Conservation (phyloP, 2,797 vertebrate species). For the Coracias cyanogaster region DNA sequence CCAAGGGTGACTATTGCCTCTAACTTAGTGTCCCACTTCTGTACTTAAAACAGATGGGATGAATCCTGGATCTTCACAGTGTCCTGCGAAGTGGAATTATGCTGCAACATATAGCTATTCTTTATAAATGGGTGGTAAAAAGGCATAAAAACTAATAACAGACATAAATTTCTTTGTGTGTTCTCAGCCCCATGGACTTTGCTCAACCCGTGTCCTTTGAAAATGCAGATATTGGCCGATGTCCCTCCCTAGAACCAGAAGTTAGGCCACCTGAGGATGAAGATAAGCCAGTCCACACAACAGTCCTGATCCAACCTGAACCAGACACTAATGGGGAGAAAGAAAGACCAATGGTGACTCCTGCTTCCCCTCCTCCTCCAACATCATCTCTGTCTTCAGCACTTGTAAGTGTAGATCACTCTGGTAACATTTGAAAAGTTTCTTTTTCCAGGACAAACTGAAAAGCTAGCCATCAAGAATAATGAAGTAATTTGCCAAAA, state of each 20-base stretch:
- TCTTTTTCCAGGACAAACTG: background rate
- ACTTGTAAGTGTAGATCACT: conserved; percentile 71
- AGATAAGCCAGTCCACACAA: conserved; percentile 31
- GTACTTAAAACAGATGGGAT: background rate
- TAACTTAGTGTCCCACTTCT: background rate
- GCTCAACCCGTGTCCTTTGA: conserved; percentile 90
- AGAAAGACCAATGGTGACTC: background rate
- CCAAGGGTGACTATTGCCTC: background rate
- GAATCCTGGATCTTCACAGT: background rate
- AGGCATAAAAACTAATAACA: background rate
- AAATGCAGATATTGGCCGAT: conserved; percentile 94
- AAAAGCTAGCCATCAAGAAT: background rate
- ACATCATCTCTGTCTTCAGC: background rate
- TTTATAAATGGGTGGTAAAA: background rate
- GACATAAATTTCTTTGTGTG: conserved; percentile 25
- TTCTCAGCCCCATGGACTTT: conserved; percentile 92
- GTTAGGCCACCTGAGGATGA: conserved; percentile 67
- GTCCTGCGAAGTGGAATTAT: background rate
- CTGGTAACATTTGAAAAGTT: background rate
- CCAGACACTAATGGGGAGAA: background rate
- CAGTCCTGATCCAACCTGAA: conserved; percentile 59
- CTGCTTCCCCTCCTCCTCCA: conserved; percentile 33
- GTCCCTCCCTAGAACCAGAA: conserved; percentile 81
- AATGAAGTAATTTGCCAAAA: background rate
- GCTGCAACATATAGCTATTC: background rate